Evolutionary conservation across 2,888 invertebrate species (phyloP).

Genomic region (Linnaemya tessellans): DNA sequence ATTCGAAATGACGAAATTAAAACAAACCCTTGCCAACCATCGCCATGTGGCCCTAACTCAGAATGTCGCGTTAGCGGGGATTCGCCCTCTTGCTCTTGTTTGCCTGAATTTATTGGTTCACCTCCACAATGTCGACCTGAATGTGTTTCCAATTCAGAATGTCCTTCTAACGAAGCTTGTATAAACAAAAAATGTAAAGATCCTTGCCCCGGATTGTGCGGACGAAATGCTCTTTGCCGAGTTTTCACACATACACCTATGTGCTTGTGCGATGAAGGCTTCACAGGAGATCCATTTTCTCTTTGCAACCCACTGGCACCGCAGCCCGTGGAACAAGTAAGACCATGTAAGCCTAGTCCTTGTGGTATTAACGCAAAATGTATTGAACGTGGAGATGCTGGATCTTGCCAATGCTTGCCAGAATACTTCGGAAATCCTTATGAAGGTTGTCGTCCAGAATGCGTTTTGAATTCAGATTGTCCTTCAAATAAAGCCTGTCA

Average conservation of each 20-base stretch:
- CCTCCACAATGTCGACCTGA: constrained; percentile 88
- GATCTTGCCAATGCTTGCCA: constrained; percentile 88
- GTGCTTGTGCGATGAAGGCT: constrained; percentile 85
- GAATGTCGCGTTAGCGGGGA: constrained; percentile 85
- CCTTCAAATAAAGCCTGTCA: constrained; percentile 88
- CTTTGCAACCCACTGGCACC: constrained; percentile 83
- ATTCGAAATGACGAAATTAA: constrained; percentile 76
- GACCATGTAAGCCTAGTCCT: constrained; percentile 85
- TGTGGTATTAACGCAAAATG: constrained; percentile 88
- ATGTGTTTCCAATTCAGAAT: constrained; percentile 87
- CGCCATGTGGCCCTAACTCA: constrained; percentile 90
- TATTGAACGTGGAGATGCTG: constrained; percentile 88
- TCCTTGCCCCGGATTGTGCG: constrained; percentile 86
- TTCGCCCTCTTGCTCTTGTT: constrained; percentile 85
- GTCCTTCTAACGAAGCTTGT: constrained; percentile 85
- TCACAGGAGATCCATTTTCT: constrained; percentile 86
- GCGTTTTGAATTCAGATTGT: constrained; percentile 87
- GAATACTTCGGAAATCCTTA: constrained; percentile 91
- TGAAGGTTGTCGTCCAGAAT: constrained; percentile 88
- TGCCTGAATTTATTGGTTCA: constrained; percentile 85
- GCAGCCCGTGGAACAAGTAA: constrained; percentile 79
- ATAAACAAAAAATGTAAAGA: constrained; percentile 85
- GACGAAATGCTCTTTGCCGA: constrained; percentile 85
- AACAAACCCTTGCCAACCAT: constrained; percentile 85
- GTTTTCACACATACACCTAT: constrained; percentile 85